Percentiles rank a stretch among this genome's conserved stretches.
phyloP scores from a whole-genome alignment of 2,888 invertebrate genomes.

The Morpho deidamia region DNA sequence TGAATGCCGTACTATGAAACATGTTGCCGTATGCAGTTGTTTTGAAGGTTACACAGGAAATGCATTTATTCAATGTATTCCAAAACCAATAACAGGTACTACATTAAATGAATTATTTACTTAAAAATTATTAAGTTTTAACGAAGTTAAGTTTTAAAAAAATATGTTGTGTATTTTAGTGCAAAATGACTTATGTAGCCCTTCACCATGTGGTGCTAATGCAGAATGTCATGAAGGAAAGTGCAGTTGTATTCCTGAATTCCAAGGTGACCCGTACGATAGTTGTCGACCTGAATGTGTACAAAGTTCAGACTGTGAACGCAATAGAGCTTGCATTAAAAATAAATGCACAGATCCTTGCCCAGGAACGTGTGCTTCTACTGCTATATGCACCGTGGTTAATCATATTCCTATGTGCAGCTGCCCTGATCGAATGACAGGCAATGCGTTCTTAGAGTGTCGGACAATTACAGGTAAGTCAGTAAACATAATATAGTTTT shows the following conservation, averaged over 20 bases:
- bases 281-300: slow-evolving; percentile 90
- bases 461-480: slow-evolving; percentile 70
- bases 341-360: slow-evolving; percentile 90
- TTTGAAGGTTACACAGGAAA: slow-evolving; percentile 79
- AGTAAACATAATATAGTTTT: too few relatives aligned
- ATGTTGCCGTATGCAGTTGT: slow-evolving; percentile 81
- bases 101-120: neutral
- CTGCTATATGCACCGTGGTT: slow-evolving; percentile 85
- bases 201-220: slow-evolving; percentile 84
- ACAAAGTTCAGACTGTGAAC: slow-evolving; percentile 84
- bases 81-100: slow-evolving; percentile 50
- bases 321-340: slow-evolving; percentile 82
- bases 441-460: slow-evolving; percentile 84
- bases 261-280: slow-evolving; percentile 86
- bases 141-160: neutral
- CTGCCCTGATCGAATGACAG: slow-evolving; percentile 81
- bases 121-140: neutral
- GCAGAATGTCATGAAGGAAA: slow-evolving; percentile 83
- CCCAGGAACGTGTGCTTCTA: slow-evolving; percentile 86
- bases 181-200: slow-evolving; percentile 80
- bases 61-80: slow-evolving; percentile 77
- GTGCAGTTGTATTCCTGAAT: slow-evolving; percentile 85
- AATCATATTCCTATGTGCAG: slow-evolving; percentile 80
- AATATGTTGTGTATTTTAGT: slow-evolving; percentile 37
- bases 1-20: slow-evolving; percentile 79